Evolutionary conservation across 2,888 invertebrate genomes (phyloP).

Genomic region (Ormia ochracea): DNA sequence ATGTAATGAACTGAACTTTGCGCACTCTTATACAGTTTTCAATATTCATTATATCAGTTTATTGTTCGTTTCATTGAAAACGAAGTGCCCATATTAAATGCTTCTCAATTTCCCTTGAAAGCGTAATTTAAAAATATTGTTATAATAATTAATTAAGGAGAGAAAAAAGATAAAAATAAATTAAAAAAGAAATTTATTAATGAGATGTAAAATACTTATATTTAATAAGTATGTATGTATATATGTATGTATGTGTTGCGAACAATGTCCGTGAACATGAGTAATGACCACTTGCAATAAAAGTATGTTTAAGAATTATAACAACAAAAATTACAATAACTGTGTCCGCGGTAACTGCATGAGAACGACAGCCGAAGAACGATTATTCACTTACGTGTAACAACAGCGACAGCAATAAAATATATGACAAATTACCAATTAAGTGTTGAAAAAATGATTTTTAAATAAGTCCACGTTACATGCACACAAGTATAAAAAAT

Average conservation of each 20-base stretch:
- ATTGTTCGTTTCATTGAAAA: too few relatives aligned
- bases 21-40: too few relatives aligned
- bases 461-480: constrained; percentile 49
- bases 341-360: background rate
- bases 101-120: too few relatives aligned
- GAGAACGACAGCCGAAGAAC: background rate
- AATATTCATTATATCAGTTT: too few relatives aligned
- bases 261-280: background rate
- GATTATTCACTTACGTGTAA: background rate
- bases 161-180: too few relatives aligned
- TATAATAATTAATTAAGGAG: too few relatives aligned
- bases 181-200: too few relatives aligned
- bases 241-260: background rate
- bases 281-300: background rate
- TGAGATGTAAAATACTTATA: too few relatives aligned
- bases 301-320: background rate
- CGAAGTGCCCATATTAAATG: too few relatives aligned
- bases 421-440: constrained; percentile 60
- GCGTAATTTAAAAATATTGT: too few relatives aligned
- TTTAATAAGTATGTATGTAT: constrained; percentile 35
- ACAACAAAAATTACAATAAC: background rate
- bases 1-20: too few relatives aligned
- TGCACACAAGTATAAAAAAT: background rate
- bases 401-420: background rate
- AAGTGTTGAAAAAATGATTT: constrained; percentile 61